These are phyloP conservation scores for Muntiacus muntjak DNA, from an alignment of 2,113 vertebrate genomes.

Conservation along the genomic window DNA sequence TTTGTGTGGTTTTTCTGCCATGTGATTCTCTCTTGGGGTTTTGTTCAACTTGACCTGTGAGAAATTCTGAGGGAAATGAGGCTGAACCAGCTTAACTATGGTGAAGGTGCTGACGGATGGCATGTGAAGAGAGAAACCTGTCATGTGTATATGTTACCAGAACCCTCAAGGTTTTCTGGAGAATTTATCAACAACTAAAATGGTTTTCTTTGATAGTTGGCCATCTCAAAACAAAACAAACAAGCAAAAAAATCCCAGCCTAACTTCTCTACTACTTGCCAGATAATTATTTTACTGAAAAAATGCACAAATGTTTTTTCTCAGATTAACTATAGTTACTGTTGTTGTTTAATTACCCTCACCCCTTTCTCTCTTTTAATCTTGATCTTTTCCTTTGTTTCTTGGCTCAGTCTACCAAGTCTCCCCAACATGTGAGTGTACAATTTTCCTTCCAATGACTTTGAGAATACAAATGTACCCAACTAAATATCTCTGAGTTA, in stretches of 20 bases:
- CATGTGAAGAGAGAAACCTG: background rate
- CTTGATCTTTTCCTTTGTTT: background rate
- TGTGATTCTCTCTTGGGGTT: background rate
- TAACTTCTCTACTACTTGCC: background rate
- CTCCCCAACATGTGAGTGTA: background rate
- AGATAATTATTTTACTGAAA: background rate
- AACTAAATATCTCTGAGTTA: background rate
- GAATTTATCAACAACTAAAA: background rate
- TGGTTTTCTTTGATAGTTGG: background rate
- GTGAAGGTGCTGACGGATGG: rapidly evolving
- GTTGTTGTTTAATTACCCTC: background rate
- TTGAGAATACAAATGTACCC: background rate
- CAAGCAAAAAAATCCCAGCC: background rate
- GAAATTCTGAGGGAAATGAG: background rate
- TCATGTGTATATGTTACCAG: rapidly evolving
- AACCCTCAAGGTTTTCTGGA: background rate
- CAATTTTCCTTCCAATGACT: background rate
- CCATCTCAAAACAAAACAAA: background rate
- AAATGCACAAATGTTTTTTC: background rate
- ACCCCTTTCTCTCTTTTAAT: background rate
- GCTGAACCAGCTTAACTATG: background rate
- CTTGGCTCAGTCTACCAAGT: background rate
- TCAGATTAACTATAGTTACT: background rate
- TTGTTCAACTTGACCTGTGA: background rate
- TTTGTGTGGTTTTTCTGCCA: background rate